These are phyloP conservation scores for Antedon mediterranea DNA, from an alignment of 53 echinoderm and acorn worm genomes.

Conservation along the genomic window DNA sequence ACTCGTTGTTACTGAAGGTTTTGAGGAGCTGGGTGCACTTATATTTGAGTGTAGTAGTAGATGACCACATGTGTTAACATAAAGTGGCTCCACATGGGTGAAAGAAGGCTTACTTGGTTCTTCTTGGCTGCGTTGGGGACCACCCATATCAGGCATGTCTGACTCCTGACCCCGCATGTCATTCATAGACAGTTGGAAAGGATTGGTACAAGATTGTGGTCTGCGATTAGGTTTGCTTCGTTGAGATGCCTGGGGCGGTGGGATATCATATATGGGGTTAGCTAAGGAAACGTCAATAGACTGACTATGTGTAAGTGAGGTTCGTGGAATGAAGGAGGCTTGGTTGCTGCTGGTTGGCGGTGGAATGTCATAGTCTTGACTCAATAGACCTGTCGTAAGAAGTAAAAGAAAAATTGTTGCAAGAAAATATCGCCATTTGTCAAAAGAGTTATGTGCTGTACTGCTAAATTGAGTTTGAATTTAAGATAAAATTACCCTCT, in stretches of 20 bases:
- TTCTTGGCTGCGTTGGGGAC: not conserved
- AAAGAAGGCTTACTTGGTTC: not conserved
- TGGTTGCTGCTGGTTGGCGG: not conserved
- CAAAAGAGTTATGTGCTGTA: no score
- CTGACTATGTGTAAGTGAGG: not conserved
- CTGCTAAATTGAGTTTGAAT: no score
- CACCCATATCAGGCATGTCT: not conserved
- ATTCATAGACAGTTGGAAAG: conserved; percentile 70
- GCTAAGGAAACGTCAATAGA: not conserved
- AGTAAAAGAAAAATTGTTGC: not conserved
- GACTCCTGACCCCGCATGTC: conserved; percentile 24
- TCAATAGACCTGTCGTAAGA: not conserved
- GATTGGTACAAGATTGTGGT: conserved; percentile 24
- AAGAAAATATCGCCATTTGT: no score
- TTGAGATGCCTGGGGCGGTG: not conserved
- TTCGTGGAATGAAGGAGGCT: not conserved
- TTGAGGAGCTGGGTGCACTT: not conserved
- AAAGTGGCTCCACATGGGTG: not conserved
- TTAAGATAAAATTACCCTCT: no score
- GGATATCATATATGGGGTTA: not conserved
- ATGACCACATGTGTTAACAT: not conserved
- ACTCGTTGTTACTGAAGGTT: not conserved
- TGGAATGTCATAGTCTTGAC: not conserved
- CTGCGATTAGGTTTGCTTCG: not conserved
- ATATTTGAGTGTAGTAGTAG: not conserved